phyloP scores from a whole-genome alignment of 2,113 vertebrate genomes.

The Sinocyclocheilus rhinocerous region DNA sequence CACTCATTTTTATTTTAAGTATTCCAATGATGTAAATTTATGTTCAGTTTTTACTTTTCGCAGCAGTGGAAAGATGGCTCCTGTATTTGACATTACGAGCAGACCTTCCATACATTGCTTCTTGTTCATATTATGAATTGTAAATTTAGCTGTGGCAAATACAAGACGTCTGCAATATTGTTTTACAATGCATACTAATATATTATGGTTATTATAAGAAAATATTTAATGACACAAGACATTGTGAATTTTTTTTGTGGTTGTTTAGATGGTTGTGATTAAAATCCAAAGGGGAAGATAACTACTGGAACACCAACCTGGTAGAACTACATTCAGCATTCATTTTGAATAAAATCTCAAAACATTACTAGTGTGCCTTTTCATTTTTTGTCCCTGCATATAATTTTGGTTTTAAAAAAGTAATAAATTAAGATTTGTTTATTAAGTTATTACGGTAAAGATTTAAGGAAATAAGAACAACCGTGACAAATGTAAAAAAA shows the following conservation, averaged over 20 bases:
- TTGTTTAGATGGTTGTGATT: conserved; percentile 86
- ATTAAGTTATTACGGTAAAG: background rate
- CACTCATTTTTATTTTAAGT: conserved; percentile 49
- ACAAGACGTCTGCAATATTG: conserved; percentile 85
- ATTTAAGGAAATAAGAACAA: background rate
- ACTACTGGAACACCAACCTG: conserved; percentile 87
- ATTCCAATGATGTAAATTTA: conserved; percentile 69
- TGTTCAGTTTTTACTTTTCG: conserved; percentile 50
- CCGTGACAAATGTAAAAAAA: background rate
- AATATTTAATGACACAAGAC: conserved; percentile 99
- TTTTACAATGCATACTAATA: conserved; percentile 99
- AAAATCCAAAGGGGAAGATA: conserved; percentile 84
- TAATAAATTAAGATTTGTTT: background rate
- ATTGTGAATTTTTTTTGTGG: conserved; percentile 89
- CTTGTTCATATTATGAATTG: conserved; percentile 92
- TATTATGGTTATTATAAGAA: conserved; percentile 99
- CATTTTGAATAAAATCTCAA: conserved; percentile 89
- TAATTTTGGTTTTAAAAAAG: background rate
- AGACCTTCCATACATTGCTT: conserved; percentile 69
- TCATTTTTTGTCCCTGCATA: background rate
- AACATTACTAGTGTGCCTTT: conserved; percentile 58
- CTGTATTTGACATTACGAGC: conserved; percentile 55
- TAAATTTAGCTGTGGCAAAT: conserved; percentile 92
- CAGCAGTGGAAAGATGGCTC: conserved; percentile 61
- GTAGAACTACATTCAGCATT: conserved; percentile 84